Evolutionary conservation across 2,888 invertebrate species (phyloP).

Genomic region (Zootermopsis nevadensis): DNA sequence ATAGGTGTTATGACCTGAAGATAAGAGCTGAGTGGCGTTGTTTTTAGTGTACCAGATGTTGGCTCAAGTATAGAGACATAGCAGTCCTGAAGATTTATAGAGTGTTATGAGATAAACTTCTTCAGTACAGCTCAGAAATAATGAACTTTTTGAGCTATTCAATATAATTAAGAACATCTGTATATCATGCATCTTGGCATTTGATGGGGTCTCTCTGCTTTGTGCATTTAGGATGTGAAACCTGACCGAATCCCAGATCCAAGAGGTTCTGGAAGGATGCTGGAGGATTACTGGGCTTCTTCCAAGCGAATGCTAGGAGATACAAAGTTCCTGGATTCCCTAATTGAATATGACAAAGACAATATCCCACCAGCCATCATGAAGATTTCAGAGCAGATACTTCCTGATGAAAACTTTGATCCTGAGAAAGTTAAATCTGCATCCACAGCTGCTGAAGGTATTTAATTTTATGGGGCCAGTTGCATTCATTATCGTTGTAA

Average conservation of each 20-base stretch:
- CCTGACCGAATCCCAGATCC: conserved; percentile 88
- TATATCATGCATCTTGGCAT: no score
- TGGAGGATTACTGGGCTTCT: conserved; percentile 94
- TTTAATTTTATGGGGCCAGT: neutral
- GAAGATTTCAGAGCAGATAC: conserved; percentile 82
- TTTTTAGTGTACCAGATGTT: no score
- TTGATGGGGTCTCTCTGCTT: no score
- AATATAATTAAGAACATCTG: no score
- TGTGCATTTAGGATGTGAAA: conserved; percentile 76
- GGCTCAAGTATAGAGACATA: no score
- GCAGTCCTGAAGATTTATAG: no score
- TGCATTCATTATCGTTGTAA: conserved; percentile 12
- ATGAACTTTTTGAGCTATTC: no score
- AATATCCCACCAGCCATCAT: conserved; percentile 88
- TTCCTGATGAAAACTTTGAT: conserved; percentile 88
- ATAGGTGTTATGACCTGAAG: no score
- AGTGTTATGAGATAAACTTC: no score
- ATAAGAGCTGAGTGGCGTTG: no score
- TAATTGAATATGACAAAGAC: conserved; percentile 92
- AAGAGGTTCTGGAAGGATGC: conserved; percentile 80
- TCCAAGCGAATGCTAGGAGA: conserved; percentile 90
- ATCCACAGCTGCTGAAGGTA: conserved; percentile 90
- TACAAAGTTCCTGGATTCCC: conserved; percentile 88
- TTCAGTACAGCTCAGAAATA: no score
- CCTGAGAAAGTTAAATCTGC: conserved; percentile 90